These are phyloP conservation scores for Chymomyza caudatula DNA, from an alignment of 2,888 invertebrate species.

Conservation along the genomic window DNA sequence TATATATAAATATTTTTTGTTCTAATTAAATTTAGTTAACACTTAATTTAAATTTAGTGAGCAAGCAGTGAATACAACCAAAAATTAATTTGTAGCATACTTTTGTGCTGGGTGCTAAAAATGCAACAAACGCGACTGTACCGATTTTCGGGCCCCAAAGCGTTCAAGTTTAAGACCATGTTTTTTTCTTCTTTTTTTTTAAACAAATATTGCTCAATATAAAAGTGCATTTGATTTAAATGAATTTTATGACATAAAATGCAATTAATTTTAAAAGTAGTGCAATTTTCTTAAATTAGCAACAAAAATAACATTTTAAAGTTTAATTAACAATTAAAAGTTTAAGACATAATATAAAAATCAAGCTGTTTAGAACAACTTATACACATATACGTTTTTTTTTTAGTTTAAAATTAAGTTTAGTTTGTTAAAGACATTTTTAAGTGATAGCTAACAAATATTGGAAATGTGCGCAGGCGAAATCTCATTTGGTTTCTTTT, in stretches of 20 bases:
- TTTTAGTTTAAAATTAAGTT: not conserved
- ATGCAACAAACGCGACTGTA: slow-evolving; percentile 50
- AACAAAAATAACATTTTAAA: slow-evolving; percentile 24
- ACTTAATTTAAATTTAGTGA: not conserved
- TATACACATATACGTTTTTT: not conserved
- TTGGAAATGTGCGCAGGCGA: too few relatives aligned
- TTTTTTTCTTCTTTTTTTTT: slow-evolving; percentile 22
- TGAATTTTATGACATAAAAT: slow-evolving; percentile 6
- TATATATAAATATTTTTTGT: slow-evolving; percentile 9
- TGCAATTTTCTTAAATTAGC: slow-evolving; percentile 46
- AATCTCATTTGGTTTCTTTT: not conserved
- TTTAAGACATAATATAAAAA: slow-evolving; percentile 6
- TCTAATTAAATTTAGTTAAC: not conserved
- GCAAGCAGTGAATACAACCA: slow-evolving; percentile 1
- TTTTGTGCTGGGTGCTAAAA: slow-evolving; percentile 66
- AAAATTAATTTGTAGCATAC: slow-evolving; percentile 41
- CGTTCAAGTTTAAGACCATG: not conserved
- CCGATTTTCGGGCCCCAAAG: too few relatives aligned
- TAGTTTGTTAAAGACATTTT: not conserved
- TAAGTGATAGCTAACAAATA: not conserved
- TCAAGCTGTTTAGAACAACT: not conserved
- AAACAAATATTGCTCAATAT: slow-evolving; percentile 15
- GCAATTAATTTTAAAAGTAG: slow-evolving; percentile 42
- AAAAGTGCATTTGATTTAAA: slow-evolving; percentile 9
- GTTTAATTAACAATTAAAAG: slow-evolving; percentile 27